phyloP scores from a whole-genome alignment of 2,797 vertebrate genomes.

The Anniella stebbinsi region DNA sequence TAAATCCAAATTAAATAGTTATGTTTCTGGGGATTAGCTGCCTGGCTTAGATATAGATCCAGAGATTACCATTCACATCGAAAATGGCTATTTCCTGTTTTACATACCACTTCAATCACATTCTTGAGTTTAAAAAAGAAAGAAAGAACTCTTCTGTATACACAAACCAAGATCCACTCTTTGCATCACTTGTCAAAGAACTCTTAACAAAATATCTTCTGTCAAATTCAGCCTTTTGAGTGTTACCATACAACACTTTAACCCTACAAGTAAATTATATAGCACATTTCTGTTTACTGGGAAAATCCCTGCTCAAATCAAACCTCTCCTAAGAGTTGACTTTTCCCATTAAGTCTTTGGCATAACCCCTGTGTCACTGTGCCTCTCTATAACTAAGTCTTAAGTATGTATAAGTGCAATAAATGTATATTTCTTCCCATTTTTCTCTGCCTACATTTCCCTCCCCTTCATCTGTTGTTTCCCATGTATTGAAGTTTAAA shows the following conservation, averaged over 20 bases:
- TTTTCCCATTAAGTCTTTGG: too few relatives aligned
- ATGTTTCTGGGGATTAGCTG: background rate
- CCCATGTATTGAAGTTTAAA: background rate
- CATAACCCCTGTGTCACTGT: background rate
- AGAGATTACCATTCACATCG: background rate
- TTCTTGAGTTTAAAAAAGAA: background rate
- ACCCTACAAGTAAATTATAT: background rate
- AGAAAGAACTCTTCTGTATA: background rate
- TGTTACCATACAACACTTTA: background rate
- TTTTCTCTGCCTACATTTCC: background rate
- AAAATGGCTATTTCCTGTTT: background rate
- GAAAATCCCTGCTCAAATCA: background rate
- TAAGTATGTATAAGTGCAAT: background rate
- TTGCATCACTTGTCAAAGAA: background rate
- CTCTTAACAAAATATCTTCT: background rate
- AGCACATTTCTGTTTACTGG: background rate
- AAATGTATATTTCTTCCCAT: background rate
- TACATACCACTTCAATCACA: constrained; percentile 21
- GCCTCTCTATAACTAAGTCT: background rate
- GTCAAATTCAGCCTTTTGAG: constrained; percentile 38
- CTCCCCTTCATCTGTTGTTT: background rate
- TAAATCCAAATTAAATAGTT: constrained; percentile 19
- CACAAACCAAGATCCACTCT: background rate
- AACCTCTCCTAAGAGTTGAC: background rate
- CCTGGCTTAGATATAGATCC: background rate